A percentile compares a stretch with the other conserved stretches of the same genome.
Evolutionary conservation across 2,797 vertebrate species (phyloP).

Genomic region (Siniperca undulata): DNA sequence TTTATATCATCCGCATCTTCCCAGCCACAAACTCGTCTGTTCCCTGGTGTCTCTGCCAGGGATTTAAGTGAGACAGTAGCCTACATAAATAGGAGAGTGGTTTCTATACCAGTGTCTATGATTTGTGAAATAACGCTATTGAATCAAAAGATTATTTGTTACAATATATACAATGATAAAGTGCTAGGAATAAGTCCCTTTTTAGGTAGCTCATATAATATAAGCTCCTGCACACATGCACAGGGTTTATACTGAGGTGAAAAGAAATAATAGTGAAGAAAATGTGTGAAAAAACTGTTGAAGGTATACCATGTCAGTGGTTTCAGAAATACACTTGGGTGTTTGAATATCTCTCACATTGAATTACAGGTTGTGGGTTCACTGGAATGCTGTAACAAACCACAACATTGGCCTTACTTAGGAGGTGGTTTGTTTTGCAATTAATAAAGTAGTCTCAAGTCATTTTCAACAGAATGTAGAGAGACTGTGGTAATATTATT

Average conservation of each 20-base stretch:
- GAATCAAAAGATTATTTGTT: not conserved
- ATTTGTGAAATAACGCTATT: not conserved
- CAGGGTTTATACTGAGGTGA: not conserved
- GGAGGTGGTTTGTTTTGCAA: not conserved
- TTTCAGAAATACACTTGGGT: not conserved
- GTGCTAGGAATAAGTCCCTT: not conserved
- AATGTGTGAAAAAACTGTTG: not conserved
- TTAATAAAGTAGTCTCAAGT: not conserved
- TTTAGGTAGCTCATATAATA: not conserved
- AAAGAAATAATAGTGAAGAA: not conserved
- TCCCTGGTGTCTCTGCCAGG: not conserved
- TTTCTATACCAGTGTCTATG: not conserved
- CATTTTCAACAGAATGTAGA: not conserved
- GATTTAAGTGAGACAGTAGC: constrained; percentile 10
- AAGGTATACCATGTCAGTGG: not conserved
- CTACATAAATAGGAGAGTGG: constrained; percentile 6
- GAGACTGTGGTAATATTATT: not conserved
- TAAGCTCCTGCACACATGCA: not conserved
- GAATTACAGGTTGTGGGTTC: not conserved
- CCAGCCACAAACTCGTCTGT: constrained; percentile 3
- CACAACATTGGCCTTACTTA: too few species aligned
- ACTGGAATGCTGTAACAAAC: not conserved
- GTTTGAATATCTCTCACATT: not conserved
- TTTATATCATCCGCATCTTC: constrained; percentile 2
- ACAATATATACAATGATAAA: not conserved